phyloP scores from a whole-genome alignment of 2,113 vertebrate genomes.

The Cyprinus carpio region DNA sequence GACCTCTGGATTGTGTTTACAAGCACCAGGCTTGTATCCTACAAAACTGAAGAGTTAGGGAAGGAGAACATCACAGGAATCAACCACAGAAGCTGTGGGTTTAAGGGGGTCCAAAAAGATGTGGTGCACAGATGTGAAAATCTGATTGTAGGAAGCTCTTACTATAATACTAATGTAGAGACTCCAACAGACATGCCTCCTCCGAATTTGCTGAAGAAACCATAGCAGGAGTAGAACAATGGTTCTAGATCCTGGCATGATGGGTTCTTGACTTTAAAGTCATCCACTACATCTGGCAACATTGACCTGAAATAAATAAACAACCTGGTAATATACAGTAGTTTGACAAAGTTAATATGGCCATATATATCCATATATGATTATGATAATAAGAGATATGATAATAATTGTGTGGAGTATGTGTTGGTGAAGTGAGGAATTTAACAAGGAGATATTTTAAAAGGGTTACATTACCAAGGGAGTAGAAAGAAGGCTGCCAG shows the following conservation, averaged over 20 bases:
- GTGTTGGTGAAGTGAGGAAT: neutral
- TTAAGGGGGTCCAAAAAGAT: neutral
- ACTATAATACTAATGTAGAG: conserved; percentile 70
- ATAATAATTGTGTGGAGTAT: neutral
- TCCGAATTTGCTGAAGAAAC: conserved; percentile 76
- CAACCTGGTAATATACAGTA: neutral
- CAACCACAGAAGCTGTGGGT: neutral
- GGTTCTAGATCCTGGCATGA: conserved; percentile 66
- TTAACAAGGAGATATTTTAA: neutral
- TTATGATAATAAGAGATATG: neutral
- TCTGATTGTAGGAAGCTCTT: conserved; percentile 48
- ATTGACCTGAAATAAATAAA: conserved; percentile 67
- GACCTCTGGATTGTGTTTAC: conserved; percentile 52
- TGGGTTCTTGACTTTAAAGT: conserved; percentile 72
- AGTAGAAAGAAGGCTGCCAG: conserved; percentile 64
- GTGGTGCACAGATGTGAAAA: neutral
- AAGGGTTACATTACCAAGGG: conserved; percentile 65
- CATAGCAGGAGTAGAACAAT: conserved; percentile 73
- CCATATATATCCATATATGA: neutral
- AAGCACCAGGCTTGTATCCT: conserved; percentile 66
- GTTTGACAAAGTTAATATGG: too few species aligned
- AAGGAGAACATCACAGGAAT: neutral
- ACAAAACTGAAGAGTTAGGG: conserved; percentile 63
- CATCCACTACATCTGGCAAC: conserved; percentile 71
- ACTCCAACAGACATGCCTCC: conserved; percentile 66